Base-by-base conservation (phyloP, 1,140 invertebrate species). In the Lepidurus arcticus region DNA sequence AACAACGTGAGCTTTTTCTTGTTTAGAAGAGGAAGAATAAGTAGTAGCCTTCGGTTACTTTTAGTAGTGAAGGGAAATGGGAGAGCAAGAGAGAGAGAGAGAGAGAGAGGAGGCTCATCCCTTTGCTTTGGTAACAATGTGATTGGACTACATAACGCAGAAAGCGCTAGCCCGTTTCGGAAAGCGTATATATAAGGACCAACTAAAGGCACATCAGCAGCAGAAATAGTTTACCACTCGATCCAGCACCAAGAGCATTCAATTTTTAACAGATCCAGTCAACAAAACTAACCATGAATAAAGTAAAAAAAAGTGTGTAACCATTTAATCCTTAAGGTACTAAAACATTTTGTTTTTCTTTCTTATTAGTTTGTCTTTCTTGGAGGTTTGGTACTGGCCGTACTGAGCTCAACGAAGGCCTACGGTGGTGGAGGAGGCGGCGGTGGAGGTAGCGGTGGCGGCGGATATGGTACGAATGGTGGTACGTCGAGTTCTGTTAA, bases 391-490 rank as follows among this genome's bases (percentile, higher is more conserved):
- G 53, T 65, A 65, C 13, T 65, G 13, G 53, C 53, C n/a, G 53
- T 65, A 65, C 53, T 65, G 53, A 65, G 53, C 53, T 65, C 53
- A 7, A 65, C 53, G 53, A 65, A 65, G 53, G 53, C 53, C 53
- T 65, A 65, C 13, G 53, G 53, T 65, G 53, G 53, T 65, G 53
- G 47, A n/a, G 47, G 47, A 4, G 47, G 47, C 47, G 47, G 47
- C 13, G 47, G 47, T 9, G 47, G 47, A 8, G 47, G 47, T n/a
- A 9, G 47, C 6, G 45, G 45, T 1, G 45, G 45, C 45, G 45
- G 45, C 53, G 53, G 53, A 65, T 65, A 65, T 7, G 34, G 34
- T 3, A 3, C 2, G 34, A n/a, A 10, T 21, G 16, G 0, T 16
- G 53, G 53, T 65, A 65, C 13, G 53, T 65, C 9, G 21, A 65